These are phyloP conservation scores for Zelleria hepariella DNA, from an alignment of 2,888 invertebrate genomes.

Conservation along the genomic window DNA sequence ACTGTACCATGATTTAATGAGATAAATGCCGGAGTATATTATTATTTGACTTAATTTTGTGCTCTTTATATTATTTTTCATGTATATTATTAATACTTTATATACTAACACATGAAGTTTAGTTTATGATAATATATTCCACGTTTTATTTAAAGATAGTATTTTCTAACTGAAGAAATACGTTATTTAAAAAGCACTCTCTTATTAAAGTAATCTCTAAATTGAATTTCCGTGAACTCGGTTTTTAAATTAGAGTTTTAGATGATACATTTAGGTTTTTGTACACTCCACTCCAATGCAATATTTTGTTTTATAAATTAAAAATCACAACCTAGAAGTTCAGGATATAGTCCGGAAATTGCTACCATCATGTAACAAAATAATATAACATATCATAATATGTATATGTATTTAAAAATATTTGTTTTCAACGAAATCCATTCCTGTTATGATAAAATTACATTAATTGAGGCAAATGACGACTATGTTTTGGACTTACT, in stretches of 20 bases:
- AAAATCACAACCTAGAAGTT: not conserved
- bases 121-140: not conserved
- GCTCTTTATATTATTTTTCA: not conserved
- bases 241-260: too few species aligned
- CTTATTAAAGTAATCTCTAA: too few species aligned
- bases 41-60: not conserved
- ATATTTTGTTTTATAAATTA: not conserved
- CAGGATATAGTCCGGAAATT: not conserved
- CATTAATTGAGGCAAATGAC: not conserved
- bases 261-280: too few species aligned
- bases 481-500: not conserved
- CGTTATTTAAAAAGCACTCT: too few species aligned
- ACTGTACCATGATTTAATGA: too few species aligned
- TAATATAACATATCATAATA: not conserved
- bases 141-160: too few species aligned
- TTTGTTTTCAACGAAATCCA: not conserved
- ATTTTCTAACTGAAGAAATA: too few species aligned
- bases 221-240: too few species aligned
- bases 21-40: not conserved
- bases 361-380: not conserved
- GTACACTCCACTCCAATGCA: not conserved
- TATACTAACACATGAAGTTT: not conserved
- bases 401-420: not conserved
- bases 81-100: too few species aligned
- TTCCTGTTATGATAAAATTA: not conserved